A percentile compares a stretch with the other conserved stretches of the same genome.
phyloP scores from a whole-genome alignment of 2,113 vertebrate genomes.

The Riparia riparia region DNA sequence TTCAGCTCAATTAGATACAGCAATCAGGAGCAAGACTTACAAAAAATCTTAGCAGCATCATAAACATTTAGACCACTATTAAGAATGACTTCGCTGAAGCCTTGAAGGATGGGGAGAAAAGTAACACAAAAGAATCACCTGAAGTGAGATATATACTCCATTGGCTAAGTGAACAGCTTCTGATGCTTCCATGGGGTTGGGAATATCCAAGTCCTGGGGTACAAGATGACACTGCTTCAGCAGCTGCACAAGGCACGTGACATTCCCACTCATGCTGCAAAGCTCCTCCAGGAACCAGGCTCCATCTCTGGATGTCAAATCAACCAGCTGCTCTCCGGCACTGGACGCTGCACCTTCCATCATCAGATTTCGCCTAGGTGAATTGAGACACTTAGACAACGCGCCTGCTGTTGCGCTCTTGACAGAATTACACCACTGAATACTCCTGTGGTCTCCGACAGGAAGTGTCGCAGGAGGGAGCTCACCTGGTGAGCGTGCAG shows the following conservation, averaged over 20 bases:
- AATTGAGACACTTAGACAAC: neutral
- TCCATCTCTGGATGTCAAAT: slow-evolving; percentile 93
- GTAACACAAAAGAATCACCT: slow-evolving; percentile 76
- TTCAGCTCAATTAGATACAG: neutral
- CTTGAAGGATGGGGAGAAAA: neutral
- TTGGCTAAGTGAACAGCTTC: slow-evolving; percentile 92
- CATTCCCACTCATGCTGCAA: slow-evolving; percentile 95
- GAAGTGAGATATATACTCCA: slow-evolving; percentile 93
- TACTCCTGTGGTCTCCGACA: fast-evolving
- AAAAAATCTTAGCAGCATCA: neutral
- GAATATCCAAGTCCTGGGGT: slow-evolving; percentile 92
- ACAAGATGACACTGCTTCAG: slow-evolving; percentile 91
- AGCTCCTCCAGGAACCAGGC: slow-evolving; percentile 98
- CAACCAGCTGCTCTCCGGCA: slow-evolving; percentile 93
- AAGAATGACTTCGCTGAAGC: neutral
- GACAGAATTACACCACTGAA: fast-evolving
- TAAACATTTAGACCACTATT: neutral
- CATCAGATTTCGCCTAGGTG: slow-evolving; percentile 89
- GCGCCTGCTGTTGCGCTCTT: neutral
- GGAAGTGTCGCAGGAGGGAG: fast-evolving
- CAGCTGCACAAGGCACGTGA: slow-evolving; percentile 89
- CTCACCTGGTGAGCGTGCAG: slow-evolving; percentile 90
- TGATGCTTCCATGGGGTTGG: slow-evolving; percentile 85
- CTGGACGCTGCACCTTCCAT: slow-evolving; percentile 96
- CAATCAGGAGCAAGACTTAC: neutral